Conservation (phyloP, 2,797 vertebrate species). For the Otus scops region DNA sequence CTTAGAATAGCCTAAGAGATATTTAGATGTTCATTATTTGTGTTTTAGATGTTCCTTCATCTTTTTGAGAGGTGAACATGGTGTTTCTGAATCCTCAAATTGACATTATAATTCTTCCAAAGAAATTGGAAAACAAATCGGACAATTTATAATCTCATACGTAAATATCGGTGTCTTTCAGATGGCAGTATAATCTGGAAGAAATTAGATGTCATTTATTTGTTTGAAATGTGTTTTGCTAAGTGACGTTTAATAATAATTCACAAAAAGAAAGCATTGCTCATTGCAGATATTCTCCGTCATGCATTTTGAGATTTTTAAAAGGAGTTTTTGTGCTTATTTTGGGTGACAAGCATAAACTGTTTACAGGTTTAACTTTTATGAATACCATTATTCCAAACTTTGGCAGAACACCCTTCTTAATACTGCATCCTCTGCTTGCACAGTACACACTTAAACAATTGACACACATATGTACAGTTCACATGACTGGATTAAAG, state of each 20-base stretch:
- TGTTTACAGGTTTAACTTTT: neutral
- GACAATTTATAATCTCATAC: neutral
- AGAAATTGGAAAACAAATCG: neutral
- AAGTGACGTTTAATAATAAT: neutral
- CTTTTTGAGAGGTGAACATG: neutral
- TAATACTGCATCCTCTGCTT: neutral
- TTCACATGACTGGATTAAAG: accelerated
- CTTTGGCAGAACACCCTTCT: neutral
- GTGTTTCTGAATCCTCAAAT: neutral
- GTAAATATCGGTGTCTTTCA: neutral
- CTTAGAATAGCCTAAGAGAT: neutral
- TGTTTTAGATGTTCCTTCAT: neutral
- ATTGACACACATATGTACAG: accelerated
- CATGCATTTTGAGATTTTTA: neutral
- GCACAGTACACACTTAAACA: accelerated
- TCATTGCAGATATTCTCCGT: neutral
- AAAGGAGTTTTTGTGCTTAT: neutral
- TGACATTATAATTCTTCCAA: neutral
- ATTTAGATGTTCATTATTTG: neutral
- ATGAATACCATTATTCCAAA: neutral
- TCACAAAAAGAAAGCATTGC: neutral
- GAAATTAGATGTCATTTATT: neutral
- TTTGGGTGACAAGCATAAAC: neutral
- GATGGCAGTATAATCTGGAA: neutral
- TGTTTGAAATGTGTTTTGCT: neutral